Base-by-base conservation (phyloP, 2,888 invertebrate genomes). In the Malthinus flaveolus region DNA sequence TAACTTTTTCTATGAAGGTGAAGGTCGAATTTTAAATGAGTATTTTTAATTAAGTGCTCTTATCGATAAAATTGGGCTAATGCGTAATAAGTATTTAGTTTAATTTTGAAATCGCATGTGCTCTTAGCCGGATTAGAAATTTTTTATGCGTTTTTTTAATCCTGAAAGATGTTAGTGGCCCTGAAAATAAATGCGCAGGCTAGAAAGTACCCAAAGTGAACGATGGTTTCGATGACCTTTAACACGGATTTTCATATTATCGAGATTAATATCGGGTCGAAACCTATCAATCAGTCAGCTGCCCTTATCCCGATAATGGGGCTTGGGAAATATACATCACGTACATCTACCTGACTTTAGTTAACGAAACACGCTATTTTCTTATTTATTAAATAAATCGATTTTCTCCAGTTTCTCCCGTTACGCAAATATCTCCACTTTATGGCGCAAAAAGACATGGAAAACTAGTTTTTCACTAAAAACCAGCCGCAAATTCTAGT, bases 311-410 rank as follows among this genome's bases (percentile, higher is more conserved):
- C 36, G 57, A 52, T 51, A 57, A 51, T 51, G 32, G 47, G 49
- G 34, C 49, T 32, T 13, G n/a, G 35, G 35, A 34, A 35, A 56
- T 23, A 49, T 49, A 45, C 35, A 50, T 56, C 49, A 36, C 42
- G 37, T 23, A 12, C 34, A 34, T 51, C 34, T 49, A 37, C 56
- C 49, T 49, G 45, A 56, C 45, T 49, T 33, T 23, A 31, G 15
- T n/a, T 49, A 34, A 44, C 50, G 31, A 44, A 53, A 49, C 58
- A 58, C 58, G 58, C 58, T 52, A 57, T 52, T 47, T 50, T 52
- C 57, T 52, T 35, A 52, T 49, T n/a, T 23, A 23, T 39, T 36
- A 52, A 42, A 35, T 46, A 39, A 53, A 58, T 58, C 58, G 53
- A 58, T 58, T 36, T 35, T 7, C 47, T 37, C 37, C 12, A 53